Conservation (phyloP, 1,140 invertebrate species). For the Triops cancriformis region DNA sequence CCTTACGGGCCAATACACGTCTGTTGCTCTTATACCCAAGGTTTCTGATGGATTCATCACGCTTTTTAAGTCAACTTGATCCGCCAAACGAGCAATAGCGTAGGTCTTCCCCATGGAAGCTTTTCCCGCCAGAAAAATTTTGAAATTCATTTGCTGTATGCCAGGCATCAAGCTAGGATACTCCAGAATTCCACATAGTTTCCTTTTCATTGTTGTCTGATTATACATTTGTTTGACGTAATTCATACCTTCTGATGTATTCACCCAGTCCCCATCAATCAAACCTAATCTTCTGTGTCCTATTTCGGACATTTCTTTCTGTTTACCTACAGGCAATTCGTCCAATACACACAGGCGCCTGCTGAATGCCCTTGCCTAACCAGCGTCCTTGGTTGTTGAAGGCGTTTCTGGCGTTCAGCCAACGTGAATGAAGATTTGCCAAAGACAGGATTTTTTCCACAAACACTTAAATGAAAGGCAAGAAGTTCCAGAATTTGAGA, state of each 20-base stretch:
- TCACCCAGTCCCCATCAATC: neutral
- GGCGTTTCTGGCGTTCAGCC: no score
- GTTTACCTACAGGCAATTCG: no score
- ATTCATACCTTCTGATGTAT: neutral
- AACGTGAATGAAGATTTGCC: no score
- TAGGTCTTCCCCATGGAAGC: slow-evolving; percentile 49
- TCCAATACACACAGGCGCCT: no score
- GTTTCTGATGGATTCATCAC: slow-evolving; percentile 44
- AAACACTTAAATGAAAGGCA: no score
- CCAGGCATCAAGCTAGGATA: slow-evolving; percentile 43
- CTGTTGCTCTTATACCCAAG: slow-evolving; percentile 48
- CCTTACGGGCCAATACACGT: slow-evolving; percentile 52
- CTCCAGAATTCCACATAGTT: slow-evolving; percentile 43
- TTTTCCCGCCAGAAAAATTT: slow-evolving; percentile 50
- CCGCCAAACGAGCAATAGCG: slow-evolving; percentile 46
- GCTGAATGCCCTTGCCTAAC: no score
- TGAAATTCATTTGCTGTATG: slow-evolving; percentile 51
- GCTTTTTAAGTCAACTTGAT: slow-evolving; percentile 33
- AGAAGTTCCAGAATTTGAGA: no score
- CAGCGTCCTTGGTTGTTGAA: no score
- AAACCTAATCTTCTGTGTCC: neutral
- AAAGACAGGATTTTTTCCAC: no score
- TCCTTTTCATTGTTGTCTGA: neutral
- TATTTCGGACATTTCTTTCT: neutral
- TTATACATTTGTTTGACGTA: neutral